Conservation (phyloP, 2,888 invertebrate genomes). For the Pachliopta kotzebuea region DNA sequence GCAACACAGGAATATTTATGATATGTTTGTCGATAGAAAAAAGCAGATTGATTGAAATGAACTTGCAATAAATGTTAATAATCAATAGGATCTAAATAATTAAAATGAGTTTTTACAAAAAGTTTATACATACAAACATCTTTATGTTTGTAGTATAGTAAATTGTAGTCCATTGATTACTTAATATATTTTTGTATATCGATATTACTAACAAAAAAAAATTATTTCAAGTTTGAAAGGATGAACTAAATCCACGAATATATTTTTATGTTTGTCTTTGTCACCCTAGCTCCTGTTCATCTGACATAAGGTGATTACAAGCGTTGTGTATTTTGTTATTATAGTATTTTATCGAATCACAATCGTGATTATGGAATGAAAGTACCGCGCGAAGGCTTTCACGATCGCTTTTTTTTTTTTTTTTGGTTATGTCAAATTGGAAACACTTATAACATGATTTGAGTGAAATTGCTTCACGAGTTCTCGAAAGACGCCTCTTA, state of each 20-base stretch:
- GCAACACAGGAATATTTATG: too few relatives aligned
- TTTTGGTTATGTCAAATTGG: conserved; percentile 37
- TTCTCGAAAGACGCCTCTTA: conserved; percentile 31
- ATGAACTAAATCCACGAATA: neutral
- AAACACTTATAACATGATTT: conserved; percentile 47
- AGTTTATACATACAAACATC: too few relatives aligned
- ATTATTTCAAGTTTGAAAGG: neutral
- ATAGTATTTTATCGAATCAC: conserved; percentile 77
- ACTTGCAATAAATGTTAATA: too few relatives aligned
- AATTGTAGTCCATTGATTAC: too few relatives aligned
- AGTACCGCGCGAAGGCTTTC: conserved; percentile 50
- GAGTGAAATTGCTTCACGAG: conserved; percentile 40
- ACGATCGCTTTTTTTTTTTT: conserved; percentile 45
- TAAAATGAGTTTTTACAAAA: too few relatives aligned
- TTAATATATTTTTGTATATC: too few relatives aligned
- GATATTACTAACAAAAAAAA: too few relatives aligned
- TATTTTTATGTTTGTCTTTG: conserved; percentile 25
- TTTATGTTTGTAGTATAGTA: too few relatives aligned
- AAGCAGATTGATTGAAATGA: too few relatives aligned
- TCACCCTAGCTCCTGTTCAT: conserved; percentile 45
- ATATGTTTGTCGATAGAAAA: too few relatives aligned
- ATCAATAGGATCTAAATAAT: too few relatives aligned
- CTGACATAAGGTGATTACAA: conserved; percentile 73
- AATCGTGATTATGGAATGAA: conserved; percentile 71
- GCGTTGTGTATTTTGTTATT: conserved; percentile 75